Percentiles rank a stretch among this genome's conserved stretches.
phyloP scores from a whole-genome alignment of 2,113 vertebrate genomes.

The Lampris megalopsis region DNA sequence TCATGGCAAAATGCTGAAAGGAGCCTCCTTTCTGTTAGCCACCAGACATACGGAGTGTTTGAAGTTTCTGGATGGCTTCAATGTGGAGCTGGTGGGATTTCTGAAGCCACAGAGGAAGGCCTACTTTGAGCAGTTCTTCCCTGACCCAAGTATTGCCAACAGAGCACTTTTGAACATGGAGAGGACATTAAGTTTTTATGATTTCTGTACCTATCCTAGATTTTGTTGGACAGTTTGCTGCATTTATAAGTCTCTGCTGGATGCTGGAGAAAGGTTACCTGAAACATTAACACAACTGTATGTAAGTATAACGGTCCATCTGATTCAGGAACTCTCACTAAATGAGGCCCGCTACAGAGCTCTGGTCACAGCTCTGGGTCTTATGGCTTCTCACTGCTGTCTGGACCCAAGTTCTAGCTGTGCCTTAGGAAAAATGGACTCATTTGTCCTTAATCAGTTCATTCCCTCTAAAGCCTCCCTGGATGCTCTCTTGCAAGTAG shows the following conservation, averaged over 20 bases:
- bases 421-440: constrained; percentile 41
- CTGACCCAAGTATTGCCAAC: constrained; percentile 35
- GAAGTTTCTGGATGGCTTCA: constrained; percentile 36
- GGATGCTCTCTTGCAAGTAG: constrained; percentile 47
- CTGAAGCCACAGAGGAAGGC: constrained; percentile 69
- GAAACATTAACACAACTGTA: constrained; percentile 79
- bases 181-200: constrained; percentile 72
- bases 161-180: constrained; percentile 68
- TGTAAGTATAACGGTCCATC: constrained; percentile 54
- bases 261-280: constrained; percentile 56
- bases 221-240: constrained; percentile 83
- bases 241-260: constrained; percentile 60
- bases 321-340: constrained; percentile 54
- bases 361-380: constrained; percentile 60
- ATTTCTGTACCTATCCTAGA: constrained; percentile 72
- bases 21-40: constrained; percentile 73
- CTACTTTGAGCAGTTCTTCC: constrained; percentile 72
- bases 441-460: constrained; percentile 52
- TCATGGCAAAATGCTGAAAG: constrained; percentile 71
- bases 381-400: constrained; percentile 55
- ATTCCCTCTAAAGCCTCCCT: constrained; percentile 22
- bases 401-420: constrained; percentile 39
- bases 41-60: constrained; percentile 38
- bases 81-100: constrained; percentile 75
- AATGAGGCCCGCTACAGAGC: constrained; percentile 31